Conservation (phyloP, 1,140 invertebrate species). For the Propsilocerus akamusi region DNA sequence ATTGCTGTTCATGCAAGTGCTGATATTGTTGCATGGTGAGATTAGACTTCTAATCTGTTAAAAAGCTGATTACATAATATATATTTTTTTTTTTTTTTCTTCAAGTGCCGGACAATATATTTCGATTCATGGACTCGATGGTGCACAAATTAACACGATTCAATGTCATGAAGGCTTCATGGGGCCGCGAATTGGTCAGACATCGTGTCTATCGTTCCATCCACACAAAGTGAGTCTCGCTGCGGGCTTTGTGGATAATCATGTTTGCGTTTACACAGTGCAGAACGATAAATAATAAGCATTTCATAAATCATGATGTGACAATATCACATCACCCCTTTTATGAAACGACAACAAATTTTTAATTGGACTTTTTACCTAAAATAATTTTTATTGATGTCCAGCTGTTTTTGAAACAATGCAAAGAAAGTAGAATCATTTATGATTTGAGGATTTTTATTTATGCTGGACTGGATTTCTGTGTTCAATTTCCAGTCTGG, state of each 20-base stretch:
- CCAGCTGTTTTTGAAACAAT: too few relatives aligned
- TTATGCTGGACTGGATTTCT: too few relatives aligned
- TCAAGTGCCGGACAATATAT: conserved; percentile 69
- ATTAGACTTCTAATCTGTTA: too few relatives aligned
- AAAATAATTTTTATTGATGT: too few relatives aligned
- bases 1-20: conserved; percentile 60
- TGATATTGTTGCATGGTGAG: conserved; percentile 69
- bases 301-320: neutral
- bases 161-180: conserved; percentile 85
- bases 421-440: too few relatives aligned
- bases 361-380: too few relatives aligned
- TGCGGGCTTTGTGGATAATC: conserved; percentile 38
- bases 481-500: too few relatives aligned
- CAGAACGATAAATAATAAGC: neutral
- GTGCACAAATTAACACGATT: conserved; percentile 49
- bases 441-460: too few relatives aligned
- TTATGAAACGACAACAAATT: too few relatives aligned
- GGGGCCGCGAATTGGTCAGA: conserved; percentile 64
- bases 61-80: neutral
- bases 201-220: conserved; percentile 75
- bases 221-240: conserved; percentile 45
- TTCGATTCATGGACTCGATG: conserved; percentile 53
- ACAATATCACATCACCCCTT: neutral
- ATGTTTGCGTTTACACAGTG: conserved; percentile 36
- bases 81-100: conserved; percentile 9